Evolutionary conservation across 2,797 vertebrate species (phyloP).

Genomic region (Orientallactaga sibirica): DNA sequence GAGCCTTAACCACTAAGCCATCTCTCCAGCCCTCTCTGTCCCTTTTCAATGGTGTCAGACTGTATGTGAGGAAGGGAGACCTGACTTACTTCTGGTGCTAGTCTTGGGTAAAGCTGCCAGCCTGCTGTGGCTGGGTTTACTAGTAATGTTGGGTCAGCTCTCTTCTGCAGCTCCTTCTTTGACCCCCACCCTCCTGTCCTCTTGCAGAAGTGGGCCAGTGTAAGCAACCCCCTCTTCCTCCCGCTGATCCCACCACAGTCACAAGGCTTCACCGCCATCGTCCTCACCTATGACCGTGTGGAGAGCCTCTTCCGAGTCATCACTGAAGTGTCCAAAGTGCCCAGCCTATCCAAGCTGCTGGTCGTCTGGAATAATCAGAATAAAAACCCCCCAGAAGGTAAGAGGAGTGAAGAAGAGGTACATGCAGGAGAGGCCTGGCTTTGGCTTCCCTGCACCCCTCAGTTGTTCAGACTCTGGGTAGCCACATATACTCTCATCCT

Average conservation of each 20-base stretch:
- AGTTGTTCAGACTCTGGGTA: background rate
- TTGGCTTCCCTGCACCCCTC: background rate
- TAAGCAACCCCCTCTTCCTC: conserved; percentile 98
- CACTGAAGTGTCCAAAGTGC: conserved; percentile 98
- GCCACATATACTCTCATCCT: background rate
- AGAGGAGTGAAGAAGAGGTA: conserved; percentile 8
- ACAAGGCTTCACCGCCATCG: conserved; percentile 98
- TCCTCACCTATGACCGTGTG: conserved; percentile 98
- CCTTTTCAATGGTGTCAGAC: background rate
- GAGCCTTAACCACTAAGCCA: no score
- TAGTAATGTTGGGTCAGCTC: background rate
- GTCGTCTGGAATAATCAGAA: conserved; percentile 99
- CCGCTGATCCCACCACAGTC: conserved; percentile 97
- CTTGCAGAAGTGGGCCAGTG: conserved; percentile 96
- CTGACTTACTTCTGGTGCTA: background rate
- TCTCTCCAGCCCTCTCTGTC: background rate
- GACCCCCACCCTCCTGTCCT: background rate
- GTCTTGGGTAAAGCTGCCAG: background rate
- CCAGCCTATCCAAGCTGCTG: conserved; percentile 96
- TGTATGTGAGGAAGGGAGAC: background rate
- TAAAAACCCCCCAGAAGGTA: conserved; percentile 98
- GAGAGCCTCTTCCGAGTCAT: conserved; percentile 99
- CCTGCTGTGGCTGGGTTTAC: rapidly evolving
- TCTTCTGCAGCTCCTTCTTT: background rate
- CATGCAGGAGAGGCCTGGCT: background rate